Conservation (phyloP, 2,888 invertebrate species). For the Yponomeuta cagnagella region DNA sequence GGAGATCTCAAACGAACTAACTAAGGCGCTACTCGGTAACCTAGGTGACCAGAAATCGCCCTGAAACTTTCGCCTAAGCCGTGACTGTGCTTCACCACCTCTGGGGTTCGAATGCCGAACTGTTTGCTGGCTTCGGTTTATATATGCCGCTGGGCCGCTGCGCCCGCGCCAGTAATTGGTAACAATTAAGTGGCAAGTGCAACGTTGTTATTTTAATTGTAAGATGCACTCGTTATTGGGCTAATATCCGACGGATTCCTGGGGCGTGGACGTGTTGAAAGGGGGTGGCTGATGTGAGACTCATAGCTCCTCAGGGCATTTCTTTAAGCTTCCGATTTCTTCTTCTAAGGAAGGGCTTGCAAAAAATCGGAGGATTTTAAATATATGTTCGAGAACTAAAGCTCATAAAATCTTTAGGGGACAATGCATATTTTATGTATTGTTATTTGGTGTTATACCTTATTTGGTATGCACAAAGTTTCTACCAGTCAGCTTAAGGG, state of each 20-base stretch:
- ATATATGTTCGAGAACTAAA: too few species aligned
- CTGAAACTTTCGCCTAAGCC: slow-evolving; percentile 72
- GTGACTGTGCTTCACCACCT: slow-evolving; percentile 55
- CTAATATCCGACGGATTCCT: slow-evolving; percentile 17
- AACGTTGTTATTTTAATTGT: slow-evolving; percentile 64
- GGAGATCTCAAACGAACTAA: slow-evolving; percentile 75
- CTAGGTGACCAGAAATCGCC: slow-evolving; percentile 69
- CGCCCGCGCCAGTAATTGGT: slow-evolving; percentile 57
- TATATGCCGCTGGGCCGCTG: slow-evolving; percentile 68
- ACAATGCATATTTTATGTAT: too few species aligned
- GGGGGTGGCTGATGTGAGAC: neutral
- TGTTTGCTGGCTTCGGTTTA: slow-evolving; percentile 52
- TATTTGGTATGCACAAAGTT: too few species aligned
- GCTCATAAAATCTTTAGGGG: too few species aligned
- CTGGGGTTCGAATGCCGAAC: slow-evolving; percentile 61
- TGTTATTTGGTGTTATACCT: too few species aligned
- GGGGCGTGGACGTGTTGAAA: neutral
- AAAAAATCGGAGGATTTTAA: too few species aligned
- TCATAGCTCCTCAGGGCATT: too few species aligned
- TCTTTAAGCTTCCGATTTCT: too few species aligned
- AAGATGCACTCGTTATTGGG: slow-evolving; percentile 43
- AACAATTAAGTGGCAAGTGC: slow-evolving; percentile 71
- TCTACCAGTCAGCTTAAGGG: too few species aligned
- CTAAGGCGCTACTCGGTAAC: slow-evolving; percentile 64
- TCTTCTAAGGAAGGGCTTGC: too few species aligned